Conservation (phyloP, 2,113 vertebrate species). For the Rhabdomys dilectus region DNA sequence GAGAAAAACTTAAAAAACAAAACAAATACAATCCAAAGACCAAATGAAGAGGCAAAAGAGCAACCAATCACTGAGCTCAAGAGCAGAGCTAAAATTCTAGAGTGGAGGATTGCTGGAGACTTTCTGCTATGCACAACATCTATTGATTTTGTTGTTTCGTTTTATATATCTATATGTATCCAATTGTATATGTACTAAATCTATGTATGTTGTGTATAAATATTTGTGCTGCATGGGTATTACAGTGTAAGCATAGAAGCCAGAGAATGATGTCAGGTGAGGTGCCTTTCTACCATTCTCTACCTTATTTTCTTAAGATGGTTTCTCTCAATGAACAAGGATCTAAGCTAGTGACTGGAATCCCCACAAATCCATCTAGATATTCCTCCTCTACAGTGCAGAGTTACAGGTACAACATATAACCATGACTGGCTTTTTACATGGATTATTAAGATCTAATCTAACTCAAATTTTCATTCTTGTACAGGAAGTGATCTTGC, state of each 20-base stretch:
- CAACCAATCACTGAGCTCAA: neutral
- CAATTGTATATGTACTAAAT: too few relatives aligned
- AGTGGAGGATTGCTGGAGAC: slow-evolving; percentile 90
- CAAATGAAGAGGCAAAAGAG: neutral
- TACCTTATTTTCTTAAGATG: neutral
- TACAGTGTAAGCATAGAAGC: neutral
- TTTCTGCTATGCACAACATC: slow-evolving; percentile 90
- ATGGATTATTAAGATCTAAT: neutral
- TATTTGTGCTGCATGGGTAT: neutral
- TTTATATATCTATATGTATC: neutral
- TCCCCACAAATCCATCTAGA: neutral
- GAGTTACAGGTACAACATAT: neutral
- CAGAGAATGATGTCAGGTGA: neutral
- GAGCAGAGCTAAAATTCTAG: slow-evolving; percentile 74
- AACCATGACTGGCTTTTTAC: neutral
- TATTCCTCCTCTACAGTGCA: neutral
- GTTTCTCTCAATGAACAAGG: too few relatives aligned
- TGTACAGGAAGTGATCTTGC: neutral
- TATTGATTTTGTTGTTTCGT: neutral
- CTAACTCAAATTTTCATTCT: neutral
- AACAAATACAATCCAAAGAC: neutral
- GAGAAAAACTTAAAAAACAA: neutral
- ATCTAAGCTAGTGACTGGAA: neutral
- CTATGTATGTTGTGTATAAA: neutral
- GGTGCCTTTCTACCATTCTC: neutral